Percentiles rank a stretch among this genome's conserved stretches.
These are phyloP conservation scores for Drosophila tripunctata DNA, from an alignment of 2,888 invertebrate species.

Conservation along the genomic window DNA sequence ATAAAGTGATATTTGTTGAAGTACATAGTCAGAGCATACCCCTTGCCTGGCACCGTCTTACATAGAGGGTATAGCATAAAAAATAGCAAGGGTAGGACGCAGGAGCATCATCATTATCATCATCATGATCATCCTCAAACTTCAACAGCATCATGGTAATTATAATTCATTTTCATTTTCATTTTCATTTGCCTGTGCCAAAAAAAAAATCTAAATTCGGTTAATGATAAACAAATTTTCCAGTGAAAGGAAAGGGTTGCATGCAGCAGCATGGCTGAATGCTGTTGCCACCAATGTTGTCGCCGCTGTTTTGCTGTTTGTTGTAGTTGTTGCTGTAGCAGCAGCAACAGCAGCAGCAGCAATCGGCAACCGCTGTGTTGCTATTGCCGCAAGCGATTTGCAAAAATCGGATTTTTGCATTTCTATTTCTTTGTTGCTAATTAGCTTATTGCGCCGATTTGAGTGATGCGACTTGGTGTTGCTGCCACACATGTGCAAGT, in stretches of 20 bases:
- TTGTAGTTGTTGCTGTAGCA: conserved; percentile 12
- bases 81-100: conserved; percentile 49
- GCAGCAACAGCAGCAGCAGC: conserved; percentile 26
- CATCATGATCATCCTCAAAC: background rate
- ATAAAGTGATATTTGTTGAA: no score
- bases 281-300: conserved; percentile 34
- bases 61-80: conserved; percentile 20
- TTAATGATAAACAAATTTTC: conserved; percentile 78
- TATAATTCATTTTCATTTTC: conserved; percentile 73
- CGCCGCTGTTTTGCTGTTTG: conserved; percentile 7
- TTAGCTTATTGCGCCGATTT: conserved; percentile 39
- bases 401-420: conserved; percentile 15
- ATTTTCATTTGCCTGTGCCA: conserved; percentile 31
- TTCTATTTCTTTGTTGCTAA: conserved; percentile 36
- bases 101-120: conserved; percentile 17
- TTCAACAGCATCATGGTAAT: conserved; percentile 49
- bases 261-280: conserved; percentile 11
- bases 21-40: background rate
- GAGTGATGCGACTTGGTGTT: background rate
- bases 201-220: conserved; percentile 41
- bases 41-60: no score
- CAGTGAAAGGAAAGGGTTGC: conserved; percentile 60
- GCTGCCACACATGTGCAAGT: background rate
- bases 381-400: conserved; percentile 49
- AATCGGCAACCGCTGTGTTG: conserved; percentile 48